Conservation (phyloP, 2,797 vertebrate species). For the Tiaroga cobitis region DNA sequence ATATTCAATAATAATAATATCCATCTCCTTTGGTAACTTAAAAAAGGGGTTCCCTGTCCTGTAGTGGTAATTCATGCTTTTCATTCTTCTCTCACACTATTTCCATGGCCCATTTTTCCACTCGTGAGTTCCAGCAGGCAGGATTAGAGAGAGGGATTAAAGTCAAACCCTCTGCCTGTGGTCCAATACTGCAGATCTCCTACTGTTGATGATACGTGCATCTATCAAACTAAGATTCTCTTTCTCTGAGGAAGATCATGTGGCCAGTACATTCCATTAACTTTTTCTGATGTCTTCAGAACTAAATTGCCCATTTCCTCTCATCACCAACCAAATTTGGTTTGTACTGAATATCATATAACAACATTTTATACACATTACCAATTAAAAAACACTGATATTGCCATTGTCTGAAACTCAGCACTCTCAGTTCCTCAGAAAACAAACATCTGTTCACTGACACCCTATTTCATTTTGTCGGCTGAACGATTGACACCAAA, state of each 20-base stretch:
- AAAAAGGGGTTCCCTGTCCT: conserved; percentile 5
- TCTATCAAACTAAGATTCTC: background rate
- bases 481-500: background rate
- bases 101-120: conserved; percentile 49
- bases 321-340: background rate
- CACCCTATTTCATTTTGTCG: background rate
- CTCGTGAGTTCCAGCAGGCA: conserved; percentile 26
- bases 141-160: conserved; percentile 56
- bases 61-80: conserved; percentile 28
- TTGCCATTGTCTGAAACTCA: background rate
- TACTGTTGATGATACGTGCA: conserved; percentile 9
- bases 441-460: background rate
- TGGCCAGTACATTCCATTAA: background rate
- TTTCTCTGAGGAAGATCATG: background rate
- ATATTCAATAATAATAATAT: background rate
- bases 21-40: background rate
- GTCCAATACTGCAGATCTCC: conserved; percentile 1
- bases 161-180: conserved; percentile 40
- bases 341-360: background rate
- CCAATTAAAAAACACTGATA: no score
- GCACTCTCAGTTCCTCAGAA: background rate
- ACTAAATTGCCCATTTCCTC: background rate
- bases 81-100: conserved; percentile 27
- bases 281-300: background rate
- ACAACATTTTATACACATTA: background rate